Evolutionary conservation across 2,888 invertebrate species (phyloP).

Genomic region (Trilocha varians): DNA sequence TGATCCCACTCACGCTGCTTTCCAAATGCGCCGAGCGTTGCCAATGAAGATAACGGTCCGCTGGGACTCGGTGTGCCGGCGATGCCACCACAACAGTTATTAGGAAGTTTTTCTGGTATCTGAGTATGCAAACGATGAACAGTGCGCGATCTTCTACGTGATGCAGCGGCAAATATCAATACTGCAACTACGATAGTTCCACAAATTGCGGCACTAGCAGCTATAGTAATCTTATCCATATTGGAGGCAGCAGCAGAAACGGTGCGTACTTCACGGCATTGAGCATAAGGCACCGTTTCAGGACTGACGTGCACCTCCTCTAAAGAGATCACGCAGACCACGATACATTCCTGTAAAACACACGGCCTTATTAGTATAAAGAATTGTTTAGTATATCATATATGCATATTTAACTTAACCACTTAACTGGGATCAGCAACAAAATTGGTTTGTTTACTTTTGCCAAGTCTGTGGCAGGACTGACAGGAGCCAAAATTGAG

Average conservation of each 20-base stretch:
- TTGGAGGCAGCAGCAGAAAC: slow-evolving; percentile 87
- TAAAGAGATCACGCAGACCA: slow-evolving; percentile 92
- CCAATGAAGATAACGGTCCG: slow-evolving; percentile 86
- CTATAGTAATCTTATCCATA: slow-evolving; percentile 96
- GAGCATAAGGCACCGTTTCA: slow-evolving; percentile 87
- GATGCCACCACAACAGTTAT: slow-evolving; percentile 83
- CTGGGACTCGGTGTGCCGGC: slow-evolving; percentile 84
- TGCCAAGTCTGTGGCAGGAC: too few relatives aligned
- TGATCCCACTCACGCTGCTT: slow-evolving; percentile 82
- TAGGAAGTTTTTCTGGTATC: slow-evolving; percentile 80
- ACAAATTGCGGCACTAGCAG: slow-evolving; percentile 93
- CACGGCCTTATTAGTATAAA: too few relatives aligned
- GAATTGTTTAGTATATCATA: too few relatives aligned
- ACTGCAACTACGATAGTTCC: slow-evolving; percentile 93
- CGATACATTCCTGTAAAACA: slow-evolving; percentile 85
- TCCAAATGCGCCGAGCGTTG: slow-evolving; percentile 88
- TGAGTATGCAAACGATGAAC: slow-evolving; percentile 82
- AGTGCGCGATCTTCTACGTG: slow-evolving; percentile 83
- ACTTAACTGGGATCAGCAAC: too few relatives aligned
- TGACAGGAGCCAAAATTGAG: too few relatives aligned
- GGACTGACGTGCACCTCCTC: slow-evolving; percentile 92
- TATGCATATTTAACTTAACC: too few relatives aligned
- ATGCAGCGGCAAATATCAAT: slow-evolving; percentile 91
- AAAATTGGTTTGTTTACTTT: too few relatives aligned
- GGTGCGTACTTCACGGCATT: slow-evolving; percentile 92